These are phyloP conservation scores for Cydia fagiglandana DNA, from an alignment of 1,140 invertebrate species.

Conservation along the genomic window DNA sequence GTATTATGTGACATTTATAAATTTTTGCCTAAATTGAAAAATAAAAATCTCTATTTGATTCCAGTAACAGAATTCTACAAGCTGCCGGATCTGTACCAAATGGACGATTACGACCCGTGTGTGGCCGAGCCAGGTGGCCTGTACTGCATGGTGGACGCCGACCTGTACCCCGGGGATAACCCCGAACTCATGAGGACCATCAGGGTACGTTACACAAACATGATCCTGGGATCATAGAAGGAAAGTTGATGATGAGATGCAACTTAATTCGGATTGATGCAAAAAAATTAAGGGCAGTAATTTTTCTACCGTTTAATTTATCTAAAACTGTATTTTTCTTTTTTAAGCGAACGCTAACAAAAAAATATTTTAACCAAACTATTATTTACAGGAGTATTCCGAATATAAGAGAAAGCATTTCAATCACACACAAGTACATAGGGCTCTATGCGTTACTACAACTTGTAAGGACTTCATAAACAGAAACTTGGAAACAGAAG, in stretches of 20 bases:
- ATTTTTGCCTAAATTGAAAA: no score
- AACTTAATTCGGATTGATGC: no score
- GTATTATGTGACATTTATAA: no score
- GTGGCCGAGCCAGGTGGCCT: slow-evolving; percentile 46
- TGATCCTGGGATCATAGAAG: no score
- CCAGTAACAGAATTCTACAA: slow-evolving; percentile 72
- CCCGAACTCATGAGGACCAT: slow-evolving; percentile 72
- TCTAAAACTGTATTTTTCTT: no score
- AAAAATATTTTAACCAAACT: no score
- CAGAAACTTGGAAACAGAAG: slow-evolving; percentile 36
- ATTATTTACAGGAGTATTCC: slow-evolving; percentile 61
- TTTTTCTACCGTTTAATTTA: no score
- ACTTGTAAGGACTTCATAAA: slow-evolving; percentile 48
- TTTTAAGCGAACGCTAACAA: no score
- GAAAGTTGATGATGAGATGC: no score
- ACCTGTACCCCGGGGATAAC: slow-evolving; percentile 56
- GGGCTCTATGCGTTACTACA: slow-evolving; percentile 74
- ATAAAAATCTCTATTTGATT: slow-evolving; percentile 14
- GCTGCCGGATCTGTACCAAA: slow-evolving; percentile 71
- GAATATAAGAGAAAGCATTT: slow-evolving; percentile 71
- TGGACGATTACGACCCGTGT: slow-evolving; percentile 77
- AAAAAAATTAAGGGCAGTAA: no score
- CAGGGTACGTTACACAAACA: slow-evolving; percentile 44
- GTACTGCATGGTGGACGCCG: slow-evolving; percentile 76
- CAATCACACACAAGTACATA: slow-evolving; percentile 77